A percentile compares a stretch with the other conserved stretches of the same genome.
Evolutionary conservation across 2,888 invertebrate genomes (phyloP).

Genomic region (Automeris io): DNA sequence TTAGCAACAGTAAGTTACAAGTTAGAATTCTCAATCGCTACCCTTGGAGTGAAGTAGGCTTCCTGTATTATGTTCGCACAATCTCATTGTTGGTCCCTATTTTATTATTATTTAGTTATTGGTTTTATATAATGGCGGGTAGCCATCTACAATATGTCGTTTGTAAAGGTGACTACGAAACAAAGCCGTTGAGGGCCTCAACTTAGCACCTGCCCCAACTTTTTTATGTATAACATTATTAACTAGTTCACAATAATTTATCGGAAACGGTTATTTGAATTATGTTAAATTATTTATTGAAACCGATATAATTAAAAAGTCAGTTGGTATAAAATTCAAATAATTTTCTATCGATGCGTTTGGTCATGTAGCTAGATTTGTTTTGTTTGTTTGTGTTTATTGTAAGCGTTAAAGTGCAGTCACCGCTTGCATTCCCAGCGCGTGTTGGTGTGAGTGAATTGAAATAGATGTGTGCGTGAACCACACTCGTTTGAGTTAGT

Average conservation of each 20-base stretch:
- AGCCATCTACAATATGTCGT: slow-evolving; percentile 71
- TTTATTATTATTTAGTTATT: slow-evolving; percentile 71
- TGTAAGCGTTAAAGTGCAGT: slow-evolving; percentile 75
- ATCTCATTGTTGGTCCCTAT: slow-evolving; percentile 56
- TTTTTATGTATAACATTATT: slow-evolving; percentile 25
- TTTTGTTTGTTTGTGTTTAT: slow-evolving; percentile 76
- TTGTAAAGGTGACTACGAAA: slow-evolving; percentile 72
- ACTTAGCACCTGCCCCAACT: slow-evolving; percentile 63
- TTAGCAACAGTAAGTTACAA: slow-evolving; percentile 3
- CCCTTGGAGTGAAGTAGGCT: slow-evolving; percentile 56
- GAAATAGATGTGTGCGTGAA: slow-evolving; percentile 40
- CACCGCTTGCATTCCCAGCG: slow-evolving; percentile 73
- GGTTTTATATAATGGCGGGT: slow-evolving; percentile 66
- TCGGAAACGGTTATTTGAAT: slow-evolving; percentile 20
- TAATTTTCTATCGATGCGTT: slow-evolving; percentile 43
- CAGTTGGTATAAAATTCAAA: slow-evolving; percentile 7
- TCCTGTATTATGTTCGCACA: slow-evolving; percentile 67
- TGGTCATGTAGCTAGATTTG: slow-evolving; percentile 53
- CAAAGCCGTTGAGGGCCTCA: slow-evolving; percentile 64
- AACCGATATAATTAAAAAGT: slow-evolving; percentile 12
- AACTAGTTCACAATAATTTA: slow-evolving; percentile 21
- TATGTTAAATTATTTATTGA: slow-evolving; percentile 10
- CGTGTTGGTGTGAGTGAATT: slow-evolving; percentile 47
- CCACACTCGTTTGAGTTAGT: slow-evolving; percentile 44
- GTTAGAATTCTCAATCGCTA: slow-evolving; percentile 28